A percentile compares a stretch with the other conserved stretches of the same genome.
phyloP scores from a whole-genome alignment of 2,888 invertebrate genomes.

The Heliconius erato region DNA sequence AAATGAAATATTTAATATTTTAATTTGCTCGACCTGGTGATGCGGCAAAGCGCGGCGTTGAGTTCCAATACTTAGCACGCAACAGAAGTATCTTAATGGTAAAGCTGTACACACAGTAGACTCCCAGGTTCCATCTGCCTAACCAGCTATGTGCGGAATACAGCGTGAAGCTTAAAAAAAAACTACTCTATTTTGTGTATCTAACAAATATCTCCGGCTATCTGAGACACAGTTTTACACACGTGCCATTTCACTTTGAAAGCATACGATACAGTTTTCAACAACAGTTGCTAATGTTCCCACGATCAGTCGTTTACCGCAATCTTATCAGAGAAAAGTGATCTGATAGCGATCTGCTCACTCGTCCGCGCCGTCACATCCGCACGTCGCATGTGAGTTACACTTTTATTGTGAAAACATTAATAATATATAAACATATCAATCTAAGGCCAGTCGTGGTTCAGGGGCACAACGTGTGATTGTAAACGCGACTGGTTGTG shows the following conservation, averaged over 20 bases:
- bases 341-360: slow-evolving; percentile 68
- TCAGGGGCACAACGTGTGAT: too few relatives aligned
- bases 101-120: too few relatives aligned
- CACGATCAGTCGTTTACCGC: slow-evolving; percentile 59
- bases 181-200: not conserved
- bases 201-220: not conserved
- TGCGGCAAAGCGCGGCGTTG: too few relatives aligned
- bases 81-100: too few relatives aligned
- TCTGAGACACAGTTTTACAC: slow-evolving; percentile 23
- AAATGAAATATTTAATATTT: too few relatives aligned
- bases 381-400: slow-evolving; percentile 57
- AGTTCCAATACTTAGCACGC: too few relatives aligned
- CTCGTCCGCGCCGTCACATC: slow-evolving; percentile 68
- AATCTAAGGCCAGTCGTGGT: not conserved
- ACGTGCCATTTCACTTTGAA: slow-evolving; percentile 38
- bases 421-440: slow-evolving; percentile 33
- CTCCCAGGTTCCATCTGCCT: too few relatives aligned
- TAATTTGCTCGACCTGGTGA: too few relatives aligned
- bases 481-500: too few relatives aligned
- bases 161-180: too few relatives aligned
- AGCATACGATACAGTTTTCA: slow-evolving; percentile 39
- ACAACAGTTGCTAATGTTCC: slow-evolving; percentile 55
- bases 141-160: too few relatives aligned
- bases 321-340: slow-evolving; percentile 67
- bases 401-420: slow-evolving; percentile 44